Base-by-base conservation (phyloP, 2,888 invertebrate species). In the Cotesia congregata region DNA sequence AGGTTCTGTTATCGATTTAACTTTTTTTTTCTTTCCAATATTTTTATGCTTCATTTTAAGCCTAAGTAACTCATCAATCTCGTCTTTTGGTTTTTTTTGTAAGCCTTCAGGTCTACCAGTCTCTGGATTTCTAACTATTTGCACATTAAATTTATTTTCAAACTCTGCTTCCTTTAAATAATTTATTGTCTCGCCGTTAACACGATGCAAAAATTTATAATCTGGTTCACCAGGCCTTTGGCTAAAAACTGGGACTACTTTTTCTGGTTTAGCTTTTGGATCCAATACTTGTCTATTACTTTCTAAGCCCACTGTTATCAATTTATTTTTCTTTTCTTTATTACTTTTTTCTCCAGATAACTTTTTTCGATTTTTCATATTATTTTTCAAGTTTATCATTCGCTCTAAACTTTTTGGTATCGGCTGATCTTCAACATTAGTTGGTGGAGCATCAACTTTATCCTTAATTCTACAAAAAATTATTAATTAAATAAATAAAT, bases 361-460 rank as follows among this genome's bases (percentile, higher is more conserved):
- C 89, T 85, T 50, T 50, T 12, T 50, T 30, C 30, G 30, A 30
- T 30, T 30, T 50, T 7, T 50, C 50, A 12, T 50, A 74, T 89
- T 89, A 64, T 93, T 90, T 78, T 92, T 92, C 0, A 94, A 83
- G 80, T 92, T 91, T 15, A 95, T 93, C 69, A 96, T 89, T 69
- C 92, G 91, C 41, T 91, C 90, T n/a, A 96, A 90, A 80, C 93
- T 94, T 80, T 92, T 93, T 0, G 96, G 94, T 40, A 95, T 89
- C n/a, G 93, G 93, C 87, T 96, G 95, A 2, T 93, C 93, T 80
- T 94, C 93, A 1, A 92, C 91, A 83, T 94, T 92, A 62, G 90
- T 90, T 0, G 96, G 96, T 0, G 96, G 94, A 74, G 93, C 93
- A 88, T 96, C 95, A 76, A 95, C 94, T 89, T 94, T 94, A 7